phyloP scores from a whole-genome alignment of 2,888 invertebrate genomes.

The Phymatocera aterrima region DNA sequence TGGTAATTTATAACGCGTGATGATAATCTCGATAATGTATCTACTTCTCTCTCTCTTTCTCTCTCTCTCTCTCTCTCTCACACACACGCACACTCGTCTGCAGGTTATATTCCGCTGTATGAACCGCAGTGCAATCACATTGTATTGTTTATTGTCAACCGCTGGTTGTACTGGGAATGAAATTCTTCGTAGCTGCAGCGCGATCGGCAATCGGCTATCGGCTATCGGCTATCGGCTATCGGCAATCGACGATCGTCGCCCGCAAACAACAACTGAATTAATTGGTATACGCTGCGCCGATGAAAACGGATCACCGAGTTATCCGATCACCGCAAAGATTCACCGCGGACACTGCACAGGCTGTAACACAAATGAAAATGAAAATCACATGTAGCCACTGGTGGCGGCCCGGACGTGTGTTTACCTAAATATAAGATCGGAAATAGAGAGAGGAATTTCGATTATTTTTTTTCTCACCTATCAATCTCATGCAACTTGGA shows the following conservation, averaged over 20 bases:
- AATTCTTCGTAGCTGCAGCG: too few species aligned
- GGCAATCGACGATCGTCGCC: background rate
- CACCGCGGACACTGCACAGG: background rate
- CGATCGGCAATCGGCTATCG: too few species aligned
- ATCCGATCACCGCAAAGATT: background rate
- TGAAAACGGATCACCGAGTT: background rate
- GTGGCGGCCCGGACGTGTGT: too few species aligned
- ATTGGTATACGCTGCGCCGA: background rate
- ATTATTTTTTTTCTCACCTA: too few species aligned
- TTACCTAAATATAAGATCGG: too few species aligned
- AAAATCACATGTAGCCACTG: too few species aligned
- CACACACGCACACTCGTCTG: too few species aligned
- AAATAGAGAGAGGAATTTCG: too few species aligned
- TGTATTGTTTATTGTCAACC: conserved; percentile 20
- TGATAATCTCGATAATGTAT: background rate
- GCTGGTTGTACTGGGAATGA: background rate
- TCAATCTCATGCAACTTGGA: too few species aligned
- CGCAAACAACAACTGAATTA: background rate
- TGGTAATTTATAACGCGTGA: conserved; percentile 1
- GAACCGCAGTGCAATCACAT: background rate
- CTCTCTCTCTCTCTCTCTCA: background rate
- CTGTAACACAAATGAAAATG: too few species aligned
- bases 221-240: background rate
- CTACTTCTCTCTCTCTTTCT: background rate
- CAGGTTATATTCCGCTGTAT: background rate